Base-by-base conservation (phyloP, 2,888 invertebrate species). In the Eudasyphora cyanicolor region DNA sequence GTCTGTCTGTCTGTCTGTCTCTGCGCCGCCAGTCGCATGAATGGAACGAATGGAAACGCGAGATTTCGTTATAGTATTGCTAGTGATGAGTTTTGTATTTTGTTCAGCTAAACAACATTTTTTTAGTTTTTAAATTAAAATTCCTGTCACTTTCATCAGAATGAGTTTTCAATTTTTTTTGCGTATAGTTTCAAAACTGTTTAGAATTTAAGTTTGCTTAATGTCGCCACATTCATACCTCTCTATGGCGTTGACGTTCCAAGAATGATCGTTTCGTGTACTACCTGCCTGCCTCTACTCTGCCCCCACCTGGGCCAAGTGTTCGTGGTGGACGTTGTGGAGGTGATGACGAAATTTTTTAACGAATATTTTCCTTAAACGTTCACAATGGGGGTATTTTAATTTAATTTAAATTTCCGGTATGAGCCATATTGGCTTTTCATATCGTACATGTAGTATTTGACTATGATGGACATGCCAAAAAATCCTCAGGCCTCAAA, bases 111-210 rank as follows among this genome's bases (percentile, higher is more conserved):
- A 45, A 2, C n/a, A 12, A 32, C 4, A 8, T 45, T 45, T 45
- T 45, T 45, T 45, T 45, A n/a, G n/a, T n/a, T 45, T 14, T n/a
- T 45, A 24, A 57, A 57, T 57, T 57, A 24, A 57, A 57, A 57
- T 57, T 57, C 57, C 27, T 24, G 57, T 57, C 57, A 57, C 57
- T 57, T 57, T 27, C 27, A 27, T 57, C 27, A 14, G 57, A 8
- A 57, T 57, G 27, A 57, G 57, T 57, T 57, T 57, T 27, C 57
- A 14, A 57, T 57, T 57, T 24, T 24, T 49, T 54, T 2, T 57
- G 24, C 12, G 5, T 57, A 2, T 57, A 24, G 24, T 27, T 24
- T 54, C 54, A 54, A 38, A n/a, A 45, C 45, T 45, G 45, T 45
- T 45, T 45, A 45, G 45, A 45, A 45, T 45, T n/a, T n/a, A 45